Percentiles rank a stretch among this genome's conserved stretches.
These are phyloP conservation scores for Erythrocercus mccallii DNA, from an alignment of 2,113 vertebrate species.

Conservation along the genomic window DNA sequence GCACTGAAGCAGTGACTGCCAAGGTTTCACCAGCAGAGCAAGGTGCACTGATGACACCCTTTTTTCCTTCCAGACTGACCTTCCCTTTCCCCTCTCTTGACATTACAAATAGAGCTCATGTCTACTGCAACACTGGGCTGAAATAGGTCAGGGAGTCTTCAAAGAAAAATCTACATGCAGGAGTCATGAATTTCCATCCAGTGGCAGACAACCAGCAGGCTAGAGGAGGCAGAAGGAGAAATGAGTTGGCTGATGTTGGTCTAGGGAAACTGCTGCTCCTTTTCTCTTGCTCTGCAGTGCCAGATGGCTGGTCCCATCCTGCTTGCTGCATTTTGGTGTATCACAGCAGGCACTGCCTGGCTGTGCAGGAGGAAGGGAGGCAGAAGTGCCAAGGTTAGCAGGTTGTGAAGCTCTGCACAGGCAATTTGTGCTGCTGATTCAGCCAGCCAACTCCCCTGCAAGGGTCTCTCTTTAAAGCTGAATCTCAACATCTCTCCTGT, in stretches of 20 bases:
- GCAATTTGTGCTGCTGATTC: neutral
- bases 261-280: neutral
- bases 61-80: neutral
- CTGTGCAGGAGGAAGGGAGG: neutral
- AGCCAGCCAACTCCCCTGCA: neutral
- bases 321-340: neutral
- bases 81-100: neutral
- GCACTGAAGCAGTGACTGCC: neutral
- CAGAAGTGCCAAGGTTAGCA: neutral
- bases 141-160: neutral
- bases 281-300: neutral
- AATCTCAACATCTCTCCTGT: neutral
- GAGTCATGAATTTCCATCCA: neutral
- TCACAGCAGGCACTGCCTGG: neutral
- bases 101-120: neutral
- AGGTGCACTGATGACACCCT: neutral
- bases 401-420: neutral
- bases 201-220: neutral
- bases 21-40: neutral
- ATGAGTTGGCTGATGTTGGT: neutral
- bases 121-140: neutral
- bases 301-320: neutral
- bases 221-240: neutral
- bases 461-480: neutral
- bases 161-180: neutral